Conservation (phyloP, 1,140 invertebrate species). For the Ceratosolen solmsi region DNA sequence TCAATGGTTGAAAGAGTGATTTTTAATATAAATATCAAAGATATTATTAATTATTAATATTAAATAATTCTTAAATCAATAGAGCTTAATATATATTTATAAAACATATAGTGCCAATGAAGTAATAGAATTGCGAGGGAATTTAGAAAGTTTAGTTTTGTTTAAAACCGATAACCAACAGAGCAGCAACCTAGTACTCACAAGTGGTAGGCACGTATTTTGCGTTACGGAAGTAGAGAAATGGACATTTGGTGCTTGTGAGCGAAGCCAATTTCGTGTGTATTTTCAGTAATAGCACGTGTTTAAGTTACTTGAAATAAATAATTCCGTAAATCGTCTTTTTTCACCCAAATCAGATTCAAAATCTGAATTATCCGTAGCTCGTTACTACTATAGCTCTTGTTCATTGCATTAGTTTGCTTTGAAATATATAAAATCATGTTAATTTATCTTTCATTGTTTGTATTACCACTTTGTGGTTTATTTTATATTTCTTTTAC, state of each 20-base stretch:
- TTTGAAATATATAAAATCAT: no score
- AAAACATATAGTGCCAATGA: background rate
- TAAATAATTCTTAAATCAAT: no score
- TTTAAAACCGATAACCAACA: background rate
- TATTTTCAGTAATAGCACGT: conserved; percentile 63
- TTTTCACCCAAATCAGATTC: background rate
- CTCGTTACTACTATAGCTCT: no score
- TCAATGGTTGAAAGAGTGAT: no score
- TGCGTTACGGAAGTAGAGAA: conserved; percentile 30
- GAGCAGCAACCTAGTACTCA: background rate
- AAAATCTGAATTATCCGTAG: background rate
- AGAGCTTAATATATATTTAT: no score
- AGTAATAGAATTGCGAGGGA: background rate
- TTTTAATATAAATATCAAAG: no score
- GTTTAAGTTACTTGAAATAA: conserved; percentile 55
- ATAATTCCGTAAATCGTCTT: conserved; percentile 55
- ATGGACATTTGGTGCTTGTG: conserved; percentile 11
- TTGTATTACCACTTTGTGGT: no score
- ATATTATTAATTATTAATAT: no score
- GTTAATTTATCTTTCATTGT: no score
- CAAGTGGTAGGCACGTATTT: background rate
- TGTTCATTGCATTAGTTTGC: no score
- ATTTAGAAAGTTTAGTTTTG: background rate
- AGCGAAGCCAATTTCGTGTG: conserved; percentile 51
- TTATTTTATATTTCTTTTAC: no score